Evolutionary conservation across 2,888 invertebrate genomes (phyloP).

Genomic region (Iselma pallidipennis): DNA sequence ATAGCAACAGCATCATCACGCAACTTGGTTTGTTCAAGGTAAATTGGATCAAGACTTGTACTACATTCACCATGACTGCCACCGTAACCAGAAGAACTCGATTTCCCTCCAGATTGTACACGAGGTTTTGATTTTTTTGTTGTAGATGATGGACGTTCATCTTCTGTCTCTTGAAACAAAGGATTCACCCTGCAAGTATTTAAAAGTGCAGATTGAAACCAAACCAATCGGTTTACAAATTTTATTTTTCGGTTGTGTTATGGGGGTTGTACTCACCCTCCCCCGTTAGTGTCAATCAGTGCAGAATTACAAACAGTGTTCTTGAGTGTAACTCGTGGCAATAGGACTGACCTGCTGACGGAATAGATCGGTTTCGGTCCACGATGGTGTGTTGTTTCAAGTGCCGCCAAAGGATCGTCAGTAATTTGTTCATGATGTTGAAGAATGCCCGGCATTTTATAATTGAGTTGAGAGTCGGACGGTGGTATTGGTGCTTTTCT

Average conservation of each 20-base stretch:
- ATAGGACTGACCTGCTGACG: slow-evolving; percentile 63
- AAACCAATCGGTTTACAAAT: neutral
- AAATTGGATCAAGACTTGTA: slow-evolving; percentile 33
- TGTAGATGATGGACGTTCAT: slow-evolving; percentile 9
- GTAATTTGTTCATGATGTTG: slow-evolving; percentile 35
- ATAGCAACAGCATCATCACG: slow-evolving; percentile 48
- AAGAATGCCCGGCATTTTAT: neutral
- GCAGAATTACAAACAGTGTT: slow-evolving; percentile 25
- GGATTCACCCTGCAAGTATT: slow-evolving; percentile 52
- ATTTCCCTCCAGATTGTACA: slow-evolving; percentile 44
- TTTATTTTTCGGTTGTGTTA: neutral
- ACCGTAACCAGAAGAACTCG: slow-evolving; percentile 54
- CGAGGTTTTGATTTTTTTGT: slow-evolving; percentile 8
- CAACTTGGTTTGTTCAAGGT: slow-evolving; percentile 41
- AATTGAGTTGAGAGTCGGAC: slow-evolving; percentile 7
- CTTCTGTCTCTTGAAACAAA: slow-evolving; percentile 47
- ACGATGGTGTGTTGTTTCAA: slow-evolving; percentile 38
- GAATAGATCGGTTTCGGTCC: slow-evolving; percentile 61
- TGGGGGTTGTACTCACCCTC: slow-evolving; percentile 40
- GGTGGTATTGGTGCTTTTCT: slow-evolving; percentile 39
- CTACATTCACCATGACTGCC: slow-evolving; percentile 46
- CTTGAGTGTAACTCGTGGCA: slow-evolving; percentile 54
- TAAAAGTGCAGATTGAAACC: neutral
- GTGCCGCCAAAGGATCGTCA: slow-evolving; percentile 61
- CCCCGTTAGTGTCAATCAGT: slow-evolving; percentile 25